phyloP scores from a whole-genome alignment of 2,797 vertebrate genomes.

The Esox lucius region DNA sequence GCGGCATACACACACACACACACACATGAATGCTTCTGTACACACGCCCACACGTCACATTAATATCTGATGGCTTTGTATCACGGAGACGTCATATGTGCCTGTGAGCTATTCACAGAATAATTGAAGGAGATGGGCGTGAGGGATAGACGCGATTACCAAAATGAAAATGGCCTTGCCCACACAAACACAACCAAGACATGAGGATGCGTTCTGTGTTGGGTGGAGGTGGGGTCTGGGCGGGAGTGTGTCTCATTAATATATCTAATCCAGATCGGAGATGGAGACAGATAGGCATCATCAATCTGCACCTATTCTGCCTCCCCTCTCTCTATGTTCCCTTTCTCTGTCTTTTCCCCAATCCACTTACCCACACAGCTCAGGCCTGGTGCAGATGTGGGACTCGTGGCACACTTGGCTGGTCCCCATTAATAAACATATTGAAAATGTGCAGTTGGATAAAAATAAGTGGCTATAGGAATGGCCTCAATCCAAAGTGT shows the following conservation, averaged over 20 bases:
- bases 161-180: background rate
- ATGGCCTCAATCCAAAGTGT: background rate
- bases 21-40: background rate
- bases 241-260: background rate
- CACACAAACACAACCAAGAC: background rate
- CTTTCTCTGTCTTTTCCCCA: background rate
- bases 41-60: background rate
- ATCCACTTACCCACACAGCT: background rate
- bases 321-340: too few species aligned
- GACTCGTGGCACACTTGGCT: background rate
- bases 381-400: background rate
- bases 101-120: background rate
- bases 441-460: background rate
- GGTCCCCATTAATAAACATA: background rate
- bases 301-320: background rate
- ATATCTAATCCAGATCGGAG: background rate
- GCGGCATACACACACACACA: background rate
- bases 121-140: background rate
- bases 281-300: conserved; percentile 11
- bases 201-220: background rate
- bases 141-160: background rate
- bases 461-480: background rate
- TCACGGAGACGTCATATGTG: background rate
- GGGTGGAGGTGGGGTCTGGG: background rate
- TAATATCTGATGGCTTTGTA: background rate